Base-by-base conservation (phyloP, 1,140 invertebrate species). In the Drosophila lini region DNA sequence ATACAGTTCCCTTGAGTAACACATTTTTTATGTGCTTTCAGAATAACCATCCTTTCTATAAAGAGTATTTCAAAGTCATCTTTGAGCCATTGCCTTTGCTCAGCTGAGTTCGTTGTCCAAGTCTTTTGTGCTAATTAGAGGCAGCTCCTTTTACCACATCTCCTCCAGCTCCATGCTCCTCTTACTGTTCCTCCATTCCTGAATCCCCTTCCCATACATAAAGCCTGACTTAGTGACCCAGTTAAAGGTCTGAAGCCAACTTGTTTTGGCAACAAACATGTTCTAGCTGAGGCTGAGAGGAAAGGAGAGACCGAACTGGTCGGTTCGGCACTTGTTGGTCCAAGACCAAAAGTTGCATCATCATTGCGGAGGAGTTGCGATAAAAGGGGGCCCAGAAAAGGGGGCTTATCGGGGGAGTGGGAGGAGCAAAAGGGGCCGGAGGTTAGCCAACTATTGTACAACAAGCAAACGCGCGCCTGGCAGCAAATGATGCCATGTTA, bases 401-500 rank as follows among this genome's bases (percentile, higher is more conserved):
- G 38, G 57, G 19, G 25, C 11, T 9, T 34, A 47, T 34, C 16
- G 57, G 32, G 15, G 19, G 0, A 36, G 50, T 22, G 32, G 50
- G 34, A 55, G 44, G 13, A 25, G 48, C 15, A 9, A 11, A 48
- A 58, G 25, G 38, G 48, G 40, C 25, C 67, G 78, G 53, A 60
- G 68, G 57, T 70, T 56, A 69, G 64, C 44, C 67, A 62, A 78
- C 69, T 74, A 83, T 88, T 88, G 83, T 88, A 88, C 83, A 88
- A 88, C 84, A 88, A 88, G 83, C 84, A 78, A 88, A 89, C 84
- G 83, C 83, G 83, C 83, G 83, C 84, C 83, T 88, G 73, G 60
- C 84, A 88, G 83, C 83, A 88, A 88, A 88, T 88, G 83, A 88
- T 88, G 83, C 84, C 84, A 88, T 88, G 83, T 88, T 88, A 88